Evolutionary conservation across 2,888 invertebrate genomes (phyloP).

Genomic region (Notocelia uddmanniana): DNA sequence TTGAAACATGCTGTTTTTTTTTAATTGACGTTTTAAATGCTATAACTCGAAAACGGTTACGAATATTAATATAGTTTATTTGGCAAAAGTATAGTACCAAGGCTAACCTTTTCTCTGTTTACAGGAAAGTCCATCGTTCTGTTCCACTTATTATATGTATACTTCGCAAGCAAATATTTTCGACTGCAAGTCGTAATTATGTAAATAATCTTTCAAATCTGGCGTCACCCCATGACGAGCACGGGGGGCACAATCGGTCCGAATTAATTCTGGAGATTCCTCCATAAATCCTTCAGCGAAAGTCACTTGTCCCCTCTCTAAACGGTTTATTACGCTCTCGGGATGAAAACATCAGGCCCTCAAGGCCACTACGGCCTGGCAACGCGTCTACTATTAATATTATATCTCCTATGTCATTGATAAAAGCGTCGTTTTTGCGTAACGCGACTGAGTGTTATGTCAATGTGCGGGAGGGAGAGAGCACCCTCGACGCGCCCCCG

Average conservation of each 20-base stretch:
- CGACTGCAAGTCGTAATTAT: conserved; percentile 49
- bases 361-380: conserved; percentile 74
- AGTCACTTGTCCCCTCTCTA: conserved; percentile 80
- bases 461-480: conserved; percentile 74
- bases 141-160: background rate
- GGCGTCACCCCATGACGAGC: conserved; percentile 51
- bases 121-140: too few relatives aligned
- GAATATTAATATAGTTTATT: too few relatives aligned
- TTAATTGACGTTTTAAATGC: too few relatives aligned
- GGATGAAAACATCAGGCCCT: conserved; percentile 83
- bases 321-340: conserved; percentile 83
- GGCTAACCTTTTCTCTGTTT: too few relatives aligned
- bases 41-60: too few relatives aligned
- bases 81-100: too few relatives aligned
- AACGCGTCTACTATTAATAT: conserved; percentile 57
- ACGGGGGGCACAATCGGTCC: conserved; percentile 68
- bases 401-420: conserved; percentile 80
- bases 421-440: conserved; percentile 82
- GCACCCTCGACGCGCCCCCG: conserved; percentile 67
- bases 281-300: conserved; percentile 81
- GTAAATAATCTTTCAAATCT: conserved; percentile 49
- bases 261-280: conserved; percentile 81
- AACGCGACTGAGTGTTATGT: conserved; percentile 65
- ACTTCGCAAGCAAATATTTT: conserved; percentile 25
- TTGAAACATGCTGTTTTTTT: too few relatives aligned